Evolutionary conservation across 2,888 invertebrate species (phyloP).

Genomic region (Coelopa pilipes): DNA sequence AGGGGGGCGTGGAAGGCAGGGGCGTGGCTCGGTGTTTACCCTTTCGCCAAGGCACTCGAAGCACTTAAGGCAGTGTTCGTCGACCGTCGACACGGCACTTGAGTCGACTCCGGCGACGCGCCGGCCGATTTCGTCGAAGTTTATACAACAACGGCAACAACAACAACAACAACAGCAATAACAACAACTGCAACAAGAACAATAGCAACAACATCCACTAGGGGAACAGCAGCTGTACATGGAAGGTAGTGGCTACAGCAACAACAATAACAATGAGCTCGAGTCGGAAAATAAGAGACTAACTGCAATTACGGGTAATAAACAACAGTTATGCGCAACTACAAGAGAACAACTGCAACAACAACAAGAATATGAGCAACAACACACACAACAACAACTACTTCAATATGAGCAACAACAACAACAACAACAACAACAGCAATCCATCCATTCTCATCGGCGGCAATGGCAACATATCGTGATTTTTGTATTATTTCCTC

Average conservation of each 20-base stretch:
- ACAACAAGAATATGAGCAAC: constrained; percentile 37
- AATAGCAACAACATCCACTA: neutral
- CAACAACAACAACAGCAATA: constrained; percentile 8
- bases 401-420: constrained; percentile 35
- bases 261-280: constrained; percentile 20
- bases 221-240: constrained; percentile 23
- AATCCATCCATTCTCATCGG: constrained; percentile 3
- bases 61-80: constrained; percentile 33
- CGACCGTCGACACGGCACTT: constrained; percentile 30
- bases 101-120: constrained; percentile 10
- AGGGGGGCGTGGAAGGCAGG: constrained; percentile 8
- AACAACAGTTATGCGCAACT: constrained; percentile 59
- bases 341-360: constrained; percentile 34
- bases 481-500: constrained; percentile 22
- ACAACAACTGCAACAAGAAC: constrained; percentile 33
- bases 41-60: constrained; percentile 8
- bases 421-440: constrained; percentile 25
- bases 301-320: constrained; percentile 61
- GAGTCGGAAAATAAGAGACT: constrained; percentile 45
- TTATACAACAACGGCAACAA: neutral
- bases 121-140: neutral
- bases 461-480: constrained; percentile 31
- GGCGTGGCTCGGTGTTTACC: constrained; percentile 21
- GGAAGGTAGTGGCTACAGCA: neutral
- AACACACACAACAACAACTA: constrained; percentile 34